Evolutionary conservation across 2,113 vertebrate genomes (phyloP).

Genomic region (Empidonax traillii): DNA sequence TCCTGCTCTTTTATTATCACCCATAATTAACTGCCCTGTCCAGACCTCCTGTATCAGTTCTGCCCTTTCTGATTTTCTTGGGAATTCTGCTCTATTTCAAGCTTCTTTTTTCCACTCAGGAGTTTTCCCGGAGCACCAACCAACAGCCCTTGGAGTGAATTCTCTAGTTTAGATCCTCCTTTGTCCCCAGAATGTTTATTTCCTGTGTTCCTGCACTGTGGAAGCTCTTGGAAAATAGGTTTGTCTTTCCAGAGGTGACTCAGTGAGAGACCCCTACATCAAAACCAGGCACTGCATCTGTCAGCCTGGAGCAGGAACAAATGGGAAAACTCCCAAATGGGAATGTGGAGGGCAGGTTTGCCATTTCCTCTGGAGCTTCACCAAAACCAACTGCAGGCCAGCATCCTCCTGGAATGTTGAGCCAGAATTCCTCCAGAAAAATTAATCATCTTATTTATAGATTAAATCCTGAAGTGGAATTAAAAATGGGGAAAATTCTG

Average conservation of each 20-base stretch:
- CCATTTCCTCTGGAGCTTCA: not conserved
- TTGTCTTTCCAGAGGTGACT: not conserved
- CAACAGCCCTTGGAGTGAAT: not conserved
- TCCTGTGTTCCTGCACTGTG: not conserved
- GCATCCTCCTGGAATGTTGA: not conserved
- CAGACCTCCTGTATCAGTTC: not conserved
- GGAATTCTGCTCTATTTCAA: conserved; percentile 21
- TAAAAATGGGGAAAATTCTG: not conserved
- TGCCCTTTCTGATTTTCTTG: not conserved
- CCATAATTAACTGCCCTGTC: conserved; percentile 41
- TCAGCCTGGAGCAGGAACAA: not conserved
- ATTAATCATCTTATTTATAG: not conserved
- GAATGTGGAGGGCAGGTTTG: not conserved
- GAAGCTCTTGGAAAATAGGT: not conserved
- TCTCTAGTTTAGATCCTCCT: not conserved
- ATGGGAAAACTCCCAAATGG: not conserved
- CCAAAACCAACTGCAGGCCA: not conserved
- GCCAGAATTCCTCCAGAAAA: not conserved
- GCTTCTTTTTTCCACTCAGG: conserved; percentile 28
- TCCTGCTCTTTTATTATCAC: conserved; percentile 36
- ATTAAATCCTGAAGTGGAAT: not conserved
- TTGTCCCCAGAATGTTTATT: not conserved
- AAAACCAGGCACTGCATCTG: not conserved
- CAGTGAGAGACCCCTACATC: not conserved
- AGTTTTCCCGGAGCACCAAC: conserved; percentile 22